Evolutionary conservation across 2,888 invertebrate species (phyloP).

Genomic region (Asteroscopus sphinx): DNA sequence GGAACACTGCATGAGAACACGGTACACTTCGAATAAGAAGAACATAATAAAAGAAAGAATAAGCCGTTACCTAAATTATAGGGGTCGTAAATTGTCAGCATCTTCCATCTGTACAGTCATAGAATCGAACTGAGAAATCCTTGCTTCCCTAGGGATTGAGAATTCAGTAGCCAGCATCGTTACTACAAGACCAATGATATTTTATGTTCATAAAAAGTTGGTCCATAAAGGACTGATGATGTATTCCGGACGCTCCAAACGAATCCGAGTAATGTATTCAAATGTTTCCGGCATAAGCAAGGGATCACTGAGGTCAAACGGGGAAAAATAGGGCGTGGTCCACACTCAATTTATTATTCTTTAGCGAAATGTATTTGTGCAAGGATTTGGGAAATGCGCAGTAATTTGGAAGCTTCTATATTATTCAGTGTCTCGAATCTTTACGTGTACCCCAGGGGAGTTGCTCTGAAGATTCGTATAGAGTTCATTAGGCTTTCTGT

Average conservation of each 20-base stretch:
- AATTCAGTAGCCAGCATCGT: neutral
- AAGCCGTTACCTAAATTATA: no score
- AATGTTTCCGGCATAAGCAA: constrained; percentile 50
- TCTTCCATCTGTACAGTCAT: no score
- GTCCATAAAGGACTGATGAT: constrained; percentile 9
- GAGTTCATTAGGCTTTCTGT: no score
- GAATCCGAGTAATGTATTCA: constrained; percentile 38
- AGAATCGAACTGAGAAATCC: no score
- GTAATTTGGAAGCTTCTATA: constrained; percentile 15
- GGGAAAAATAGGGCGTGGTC: constrained; percentile 43
- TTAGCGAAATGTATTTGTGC: constrained; percentile 23
- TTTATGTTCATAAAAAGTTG: constrained; percentile 24
- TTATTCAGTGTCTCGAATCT: constrained; percentile 27
- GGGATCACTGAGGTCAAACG: constrained; percentile 55
- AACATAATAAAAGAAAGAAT: no score
- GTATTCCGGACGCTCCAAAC: constrained; percentile 50
- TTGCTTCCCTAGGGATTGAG: neutral
- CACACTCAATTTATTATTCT: constrained; percentile 43
- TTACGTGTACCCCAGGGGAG: neutral
- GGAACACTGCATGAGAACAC: no score
- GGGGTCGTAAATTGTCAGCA: no score
- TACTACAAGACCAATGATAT: constrained; percentile 10
- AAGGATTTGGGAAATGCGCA: constrained; percentile 1
- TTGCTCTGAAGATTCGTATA: neutral
- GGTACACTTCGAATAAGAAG: no score